Percentiles rank a stretch among this genome's conserved stretches.
Evolutionary conservation across 2,888 invertebrate genomes (phyloP).

Genomic region (Idaea dimidiata): DNA sequence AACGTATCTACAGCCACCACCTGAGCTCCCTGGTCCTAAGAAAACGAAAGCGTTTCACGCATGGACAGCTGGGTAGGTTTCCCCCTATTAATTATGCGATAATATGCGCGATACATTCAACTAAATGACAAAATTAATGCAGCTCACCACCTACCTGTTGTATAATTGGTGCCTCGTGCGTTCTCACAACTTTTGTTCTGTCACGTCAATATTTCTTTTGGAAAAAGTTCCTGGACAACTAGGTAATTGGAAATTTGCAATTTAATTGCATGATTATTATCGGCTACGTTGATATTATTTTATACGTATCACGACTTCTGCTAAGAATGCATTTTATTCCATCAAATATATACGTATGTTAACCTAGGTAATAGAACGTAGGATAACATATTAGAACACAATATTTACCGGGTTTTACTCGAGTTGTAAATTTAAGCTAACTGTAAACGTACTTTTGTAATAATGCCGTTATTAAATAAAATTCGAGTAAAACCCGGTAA

Average conservation of each 20-base stretch:
- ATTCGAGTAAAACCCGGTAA: too few relatives aligned
- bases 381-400: not conserved
- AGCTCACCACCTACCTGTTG: constrained; percentile 26
- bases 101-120: constrained; percentile 56
- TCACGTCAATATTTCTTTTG: constrained; percentile 29
- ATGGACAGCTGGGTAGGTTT: constrained; percentile 63
- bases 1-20: constrained; percentile 40
- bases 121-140: constrained; percentile 52
- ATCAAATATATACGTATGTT: too few relatives aligned
- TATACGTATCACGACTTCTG: not conserved
- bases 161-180: constrained; percentile 50
- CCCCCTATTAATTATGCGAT: constrained; percentile 66
- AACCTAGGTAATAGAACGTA: not conserved
- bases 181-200: constrained; percentile 54
- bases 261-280: constrained; percentile 12
- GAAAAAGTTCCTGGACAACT: constrained; percentile 16
- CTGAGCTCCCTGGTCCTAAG: constrained; percentile 54
- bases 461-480: too few relatives aligned
- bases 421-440: too few relatives aligned
- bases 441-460: too few relatives aligned
- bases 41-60: constrained; percentile 78
- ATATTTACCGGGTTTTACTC: too few relatives aligned
- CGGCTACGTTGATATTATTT: not conserved
- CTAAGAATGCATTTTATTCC: not conserved
- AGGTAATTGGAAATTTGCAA: constrained; percentile 21